Evolutionary conservation across 2,113 vertebrate genomes (phyloP), one percentile per base, ranked within the genome.

Genomic region (Piaya cayana): DNA sequence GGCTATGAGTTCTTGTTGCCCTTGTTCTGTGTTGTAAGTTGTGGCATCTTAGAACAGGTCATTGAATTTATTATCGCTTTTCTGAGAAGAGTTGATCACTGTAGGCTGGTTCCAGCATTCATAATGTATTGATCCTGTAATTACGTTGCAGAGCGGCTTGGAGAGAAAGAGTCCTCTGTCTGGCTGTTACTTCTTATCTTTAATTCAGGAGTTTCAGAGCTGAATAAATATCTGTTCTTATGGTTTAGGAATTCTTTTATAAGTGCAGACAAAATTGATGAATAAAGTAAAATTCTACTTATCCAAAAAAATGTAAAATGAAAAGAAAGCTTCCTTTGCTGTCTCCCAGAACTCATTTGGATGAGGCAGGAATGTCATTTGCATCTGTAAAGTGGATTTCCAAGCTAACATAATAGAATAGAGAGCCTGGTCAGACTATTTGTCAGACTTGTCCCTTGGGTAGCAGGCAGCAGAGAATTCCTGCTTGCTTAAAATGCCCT

Each of bases 91-190:
- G 62, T 69, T 95, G 94, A 64, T 93, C 77, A 55, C 84, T 82
- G 68, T 52, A 86, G 59, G 23, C 75, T 82, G 45, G 85, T 88
- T 86, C 59, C 55, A 92, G 90, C 92, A 95, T 92, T 87, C 8
- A 3, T 93, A 91, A 83, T 71, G 52, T 93, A 86, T 93, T 87
- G 78, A 92, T 95, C 79, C 74, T 95, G 39, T 89, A 91, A 87
- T 95, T 81, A 60, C 5, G 36, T 89, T 93, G 77, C 76, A 34
- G 74, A 60, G 69, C 76, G 65, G 74, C 81, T 93, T 65, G 72
- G 58, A 69, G 81, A 75, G 52, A 56, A 72, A 82, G 62, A 87
- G 25, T 79, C 49, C 36, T 82, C 70, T 71, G 49, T 18, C 82
- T 94, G 65, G 30, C 58, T 90, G 49, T 50, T 78, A 26, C 34